These are phyloP conservation scores for Capitulum mitella DNA, from an alignment of 2,888 invertebrate genomes.

Conservation along the genomic window DNA sequence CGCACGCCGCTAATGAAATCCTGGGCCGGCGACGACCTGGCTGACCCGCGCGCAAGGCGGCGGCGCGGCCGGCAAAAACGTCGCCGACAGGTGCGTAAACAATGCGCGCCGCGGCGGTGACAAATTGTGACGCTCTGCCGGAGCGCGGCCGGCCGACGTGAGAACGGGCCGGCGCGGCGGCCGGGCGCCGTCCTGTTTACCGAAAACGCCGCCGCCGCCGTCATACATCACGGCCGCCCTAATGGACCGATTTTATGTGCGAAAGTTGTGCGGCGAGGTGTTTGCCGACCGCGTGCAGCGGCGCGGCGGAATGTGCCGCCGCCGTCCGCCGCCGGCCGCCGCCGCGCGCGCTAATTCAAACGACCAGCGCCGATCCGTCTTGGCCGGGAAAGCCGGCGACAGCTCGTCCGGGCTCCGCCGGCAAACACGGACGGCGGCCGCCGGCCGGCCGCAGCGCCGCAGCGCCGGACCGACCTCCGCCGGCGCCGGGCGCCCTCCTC, in stretches of 20 bases:
- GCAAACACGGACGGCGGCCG: background rate
- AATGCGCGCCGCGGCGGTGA: background rate
- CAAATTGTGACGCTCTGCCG: background rate
- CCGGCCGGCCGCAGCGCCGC: too few species aligned
- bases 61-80: background rate
- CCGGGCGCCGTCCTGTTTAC: background rate
- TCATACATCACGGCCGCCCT: background rate
- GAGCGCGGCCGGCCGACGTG: background rate
- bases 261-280: background rate
- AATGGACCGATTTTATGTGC: background rate
- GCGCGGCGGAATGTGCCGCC: background rate
- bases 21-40: background rate
- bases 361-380: background rate
- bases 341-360: background rate
- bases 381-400: background rate
- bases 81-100: background rate
- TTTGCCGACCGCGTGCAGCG: background rate
- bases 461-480: too few species aligned
- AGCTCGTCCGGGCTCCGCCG: background rate
- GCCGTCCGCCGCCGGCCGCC: background rate
- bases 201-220: background rate
- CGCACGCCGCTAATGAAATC: conserved; percentile 17
- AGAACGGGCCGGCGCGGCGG: conserved; percentile 1
- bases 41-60: background rate
- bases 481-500: too few species aligned